Base-by-base conservation (phyloP, 2,797 vertebrate species). In the Agapornis canus region DNA sequence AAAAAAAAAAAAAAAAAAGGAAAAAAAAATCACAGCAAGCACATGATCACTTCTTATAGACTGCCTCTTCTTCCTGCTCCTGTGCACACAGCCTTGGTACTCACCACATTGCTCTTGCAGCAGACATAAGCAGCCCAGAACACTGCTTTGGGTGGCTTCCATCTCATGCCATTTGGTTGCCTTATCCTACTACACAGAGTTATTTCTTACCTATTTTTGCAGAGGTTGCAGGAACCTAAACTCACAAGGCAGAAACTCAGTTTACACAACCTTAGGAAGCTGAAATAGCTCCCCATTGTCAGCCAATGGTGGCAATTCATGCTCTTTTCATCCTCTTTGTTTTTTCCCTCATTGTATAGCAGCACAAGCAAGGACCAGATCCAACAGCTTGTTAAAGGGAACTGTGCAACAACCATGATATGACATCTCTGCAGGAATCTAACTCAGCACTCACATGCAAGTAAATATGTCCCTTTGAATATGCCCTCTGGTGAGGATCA, bases 371-470 rank as follows among this genome's bases (percentile, higher is more conserved):
- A 83, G 22, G 37, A 71, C 27, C 43, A 47, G 16, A 71, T 66
- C 39, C 69, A 68, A 7, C 13, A 65, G 29, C 23, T 81, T 42
- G 54, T 6, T n/a, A 70, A 59, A 3, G 19, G n/a, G 35, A 49
- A 9, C 5, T 7, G 10, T 14, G 22, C 27, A 35, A 31, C 20
- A 51, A 15, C 49, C 21, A 9, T 2, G 4, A 17, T 3, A 21
- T 0, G 0, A 5, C 6, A 2, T 22, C 31, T 51, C 40, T 59
- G 29, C 47, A n/a, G 31, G 39, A 56, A 60, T 61, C 27, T 51
- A 48, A 54, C 70, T 64, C 4, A 1, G n/a, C 37, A 72, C 31
- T 45, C 17, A 40, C 0, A 0, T 3, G 29, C 1, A 4, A 63
- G 29, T 60, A 56, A 77, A n/a, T 27, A 27, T 0, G 1, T 49